phyloP scores from a whole-genome alignment of 2,797 vertebrate genomes.

The Pelochelys cantorii region DNA sequence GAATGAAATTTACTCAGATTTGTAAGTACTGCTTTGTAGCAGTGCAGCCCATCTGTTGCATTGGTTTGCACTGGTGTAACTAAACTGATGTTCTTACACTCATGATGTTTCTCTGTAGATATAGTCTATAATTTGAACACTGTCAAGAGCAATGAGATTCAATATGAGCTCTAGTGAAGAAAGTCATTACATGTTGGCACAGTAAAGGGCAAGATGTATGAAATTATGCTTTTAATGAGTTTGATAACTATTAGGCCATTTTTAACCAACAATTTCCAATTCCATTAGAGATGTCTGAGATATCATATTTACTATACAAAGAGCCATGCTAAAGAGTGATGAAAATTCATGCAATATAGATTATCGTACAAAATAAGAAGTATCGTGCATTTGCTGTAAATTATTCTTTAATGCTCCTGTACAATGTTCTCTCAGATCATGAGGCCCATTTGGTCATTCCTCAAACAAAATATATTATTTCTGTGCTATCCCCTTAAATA shows the following conservation, averaged over 20 bases:
- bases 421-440: not conserved
- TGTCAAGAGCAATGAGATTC: not conserved
- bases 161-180: not conserved
- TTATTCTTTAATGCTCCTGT: not conserved
- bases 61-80: not conserved
- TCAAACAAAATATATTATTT: not conserved
- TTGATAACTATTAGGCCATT: not conserved
- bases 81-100: not conserved
- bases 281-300: not conserved
- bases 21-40: not conserved
- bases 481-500: not conserved
- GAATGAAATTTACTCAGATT: not conserved
- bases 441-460: not conserved
- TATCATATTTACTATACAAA: not conserved
- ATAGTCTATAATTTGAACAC: not conserved
- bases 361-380: not conserved
- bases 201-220: not conserved
- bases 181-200: not conserved
- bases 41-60: not conserved
- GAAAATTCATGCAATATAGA: not conserved
- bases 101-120: not conserved
- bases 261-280: not conserved
- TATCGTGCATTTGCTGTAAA: not conserved
- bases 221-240: not conserved
- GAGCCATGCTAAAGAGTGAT: not conserved